A percentile compares a stretch with the other conserved stretches of the same genome.
Evolutionary conservation across 2,888 invertebrate genomes (phyloP).

Genomic region (Caenorhabditis imperialis): DNA sequence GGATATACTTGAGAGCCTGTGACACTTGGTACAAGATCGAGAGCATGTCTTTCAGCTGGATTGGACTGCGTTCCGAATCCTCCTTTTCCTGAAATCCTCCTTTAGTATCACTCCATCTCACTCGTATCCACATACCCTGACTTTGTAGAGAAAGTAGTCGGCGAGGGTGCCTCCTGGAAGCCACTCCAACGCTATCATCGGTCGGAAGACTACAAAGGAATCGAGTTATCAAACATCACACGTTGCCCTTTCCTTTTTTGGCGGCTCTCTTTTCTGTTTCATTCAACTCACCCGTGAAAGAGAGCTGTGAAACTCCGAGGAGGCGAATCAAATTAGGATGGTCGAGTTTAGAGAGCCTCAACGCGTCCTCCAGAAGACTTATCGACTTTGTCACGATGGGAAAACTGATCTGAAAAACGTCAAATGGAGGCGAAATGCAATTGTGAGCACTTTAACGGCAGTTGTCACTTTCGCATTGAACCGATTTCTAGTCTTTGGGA

Average conservation of each 20-base stretch:
- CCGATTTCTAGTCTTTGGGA: conserved; percentile 72
- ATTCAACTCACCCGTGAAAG: conserved; percentile 69
- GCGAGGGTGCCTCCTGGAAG: conserved; percentile 74
- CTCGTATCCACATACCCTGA: conserved; percentile 60
- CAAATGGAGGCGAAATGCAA: too few species aligned
- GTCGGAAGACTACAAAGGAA: conserved; percentile 68
- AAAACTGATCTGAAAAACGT: conserved; percentile 74
- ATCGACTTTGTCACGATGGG: conserved; percentile 74
- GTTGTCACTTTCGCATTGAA: conserved; percentile 73
- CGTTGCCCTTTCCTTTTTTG: neutral
- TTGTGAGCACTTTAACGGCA: conserved; percentile 72
- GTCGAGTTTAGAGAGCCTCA: conserved; percentile 67
- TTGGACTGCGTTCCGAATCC: conserved; percentile 63
- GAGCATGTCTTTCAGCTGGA: conserved; percentile 71
- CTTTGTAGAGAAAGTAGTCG: conserved; percentile 72
- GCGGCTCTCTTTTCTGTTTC: too few species aligned
- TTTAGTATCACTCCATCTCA: too few species aligned
- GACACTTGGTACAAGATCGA: conserved; percentile 61
- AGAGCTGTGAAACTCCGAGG: conserved; percentile 71
- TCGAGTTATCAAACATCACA: conserved; percentile 21
- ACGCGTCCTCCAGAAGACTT: conserved; percentile 75
- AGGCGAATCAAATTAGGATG: conserved; percentile 75
- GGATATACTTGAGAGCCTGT: conserved; percentile 73
- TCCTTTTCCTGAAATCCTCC: conserved; percentile 67
- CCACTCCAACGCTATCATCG: conserved; percentile 77